Percentiles rank a stretch among this genome's conserved stretches.
phyloP scores from a whole-genome alignment of 2,797 vertebrate genomes.

The Pempheris klunzingeri region DNA sequence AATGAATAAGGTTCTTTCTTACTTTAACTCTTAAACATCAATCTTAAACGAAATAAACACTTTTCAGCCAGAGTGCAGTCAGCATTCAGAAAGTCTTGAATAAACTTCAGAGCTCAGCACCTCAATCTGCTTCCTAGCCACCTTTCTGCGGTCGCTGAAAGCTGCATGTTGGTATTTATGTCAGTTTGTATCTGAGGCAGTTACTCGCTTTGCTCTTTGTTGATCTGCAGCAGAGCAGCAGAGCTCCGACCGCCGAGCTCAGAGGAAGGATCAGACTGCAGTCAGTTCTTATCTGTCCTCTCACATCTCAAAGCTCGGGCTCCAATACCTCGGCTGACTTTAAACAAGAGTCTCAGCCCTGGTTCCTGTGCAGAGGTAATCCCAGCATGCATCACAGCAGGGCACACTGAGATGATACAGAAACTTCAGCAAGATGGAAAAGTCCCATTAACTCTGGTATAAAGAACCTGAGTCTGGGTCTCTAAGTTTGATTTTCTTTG shows the following conservation, averaged over 20 bases:
- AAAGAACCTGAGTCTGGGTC: no score
- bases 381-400: slow-evolving; percentile 3
- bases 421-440: neutral
- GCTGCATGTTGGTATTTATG: slow-evolving; percentile 40
- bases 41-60: neutral
- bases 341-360: neutral
- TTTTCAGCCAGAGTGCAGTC: neutral
- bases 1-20: neutral
- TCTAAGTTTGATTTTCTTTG: neutral
- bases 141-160: slow-evolving; percentile 36
- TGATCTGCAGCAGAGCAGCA: slow-evolving; percentile 23
- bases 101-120: neutral
- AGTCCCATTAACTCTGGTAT: neutral
- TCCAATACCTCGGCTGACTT: neutral
- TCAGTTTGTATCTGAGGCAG: slow-evolving; percentile 37
- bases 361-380: neutral
- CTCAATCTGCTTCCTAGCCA: slow-evolving; percentile 23
- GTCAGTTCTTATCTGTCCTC: slow-evolving; percentile 35
- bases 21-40: neutral
- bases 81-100: neutral
- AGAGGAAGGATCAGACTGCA: neutral
- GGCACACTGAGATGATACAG: neutral
- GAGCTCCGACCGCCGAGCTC: slow-evolving; percentile 10
- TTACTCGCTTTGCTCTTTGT: neutral
- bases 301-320: neutral